These are phyloP conservation scores for Andrena camellia DNA, from an alignment of 2,888 invertebrate species.

Conservation along the genomic window DNA sequence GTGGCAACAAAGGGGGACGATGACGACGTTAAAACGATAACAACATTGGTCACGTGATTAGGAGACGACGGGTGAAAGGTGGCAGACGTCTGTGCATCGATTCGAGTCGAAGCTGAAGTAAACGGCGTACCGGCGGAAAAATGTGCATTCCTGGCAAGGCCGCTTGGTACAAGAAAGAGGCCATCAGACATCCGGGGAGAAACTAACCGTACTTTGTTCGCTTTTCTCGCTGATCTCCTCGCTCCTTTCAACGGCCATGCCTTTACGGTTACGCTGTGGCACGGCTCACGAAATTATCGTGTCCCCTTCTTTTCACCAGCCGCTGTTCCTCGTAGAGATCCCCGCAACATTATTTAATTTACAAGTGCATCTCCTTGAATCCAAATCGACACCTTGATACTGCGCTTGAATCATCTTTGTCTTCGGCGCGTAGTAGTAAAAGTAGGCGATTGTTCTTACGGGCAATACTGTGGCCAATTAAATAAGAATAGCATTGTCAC, in stretches of 20 bases:
- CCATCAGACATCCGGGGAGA: constrained; percentile 83
- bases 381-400: no score
- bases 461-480: no score
- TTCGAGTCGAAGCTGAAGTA: constrained; percentile 73
- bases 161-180: constrained; percentile 81
- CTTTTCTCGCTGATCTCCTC: constrained; percentile 60
- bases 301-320: constrained; percentile 36
- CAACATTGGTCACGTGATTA: constrained; percentile 38
- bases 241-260: constrained; percentile 37
- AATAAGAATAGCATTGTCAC: no score
- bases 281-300: constrained; percentile 67
- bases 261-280: constrained; percentile 78
- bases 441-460: no score
- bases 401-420: no score
- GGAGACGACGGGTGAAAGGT: constrained; percentile 68
- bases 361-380: not conserved
- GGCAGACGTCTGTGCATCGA: constrained; percentile 69
- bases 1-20: constrained; percentile 13
- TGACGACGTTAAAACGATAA: constrained; percentile 42
- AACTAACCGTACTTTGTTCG: constrained; percentile 82
- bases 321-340: constrained; percentile 29
- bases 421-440: no score
- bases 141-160: constrained; percentile 83
- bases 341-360: not conserved
- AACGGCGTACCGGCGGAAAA: constrained; percentile 76